Evolutionary conservation across 2,113 vertebrate species (phyloP), one percentile per base, ranked within the genome.

Genomic region (Takifugu bimaculatus): DNA sequence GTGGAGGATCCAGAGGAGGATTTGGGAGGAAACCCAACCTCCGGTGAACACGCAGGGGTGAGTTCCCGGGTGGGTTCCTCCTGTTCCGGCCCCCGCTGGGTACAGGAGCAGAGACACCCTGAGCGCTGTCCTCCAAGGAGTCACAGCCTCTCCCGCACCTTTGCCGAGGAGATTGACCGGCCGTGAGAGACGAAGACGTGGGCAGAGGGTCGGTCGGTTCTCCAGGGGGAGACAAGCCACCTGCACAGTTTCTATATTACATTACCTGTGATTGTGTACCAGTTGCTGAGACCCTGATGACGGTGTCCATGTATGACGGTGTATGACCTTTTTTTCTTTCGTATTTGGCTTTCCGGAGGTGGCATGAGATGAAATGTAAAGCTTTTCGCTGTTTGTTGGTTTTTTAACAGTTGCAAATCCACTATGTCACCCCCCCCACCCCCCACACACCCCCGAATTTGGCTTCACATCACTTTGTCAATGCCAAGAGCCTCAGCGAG

Each of bases 221-320:
- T 77, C 73, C 63, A 65, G 55, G 65, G 73, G 77, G 70, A 70
- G 65, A 72, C 50, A 72, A 77, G 60, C 68, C 75, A 81, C 72
- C 75, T 59, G 74, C 83, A 86, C 85, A 86, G 87, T 88, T 90
- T 90, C 82, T 91, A 91, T 87, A 89, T 83, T 83, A 87, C 83
- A 87, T 87, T 90, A 75, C 79, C 83, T 83, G 87, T 89, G 88
- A 90, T 88, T 88, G 85, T 89, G 88, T 90, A 87, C 80, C 85
- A 88, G 78, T 90, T 89, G 83, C 85, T 83, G 87, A 91, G 84
- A 78, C 85, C 82, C 84, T 81, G 79, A 88, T 76, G 87, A 81
- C 76, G 85, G 87, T 84, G 86, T 86, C 87, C 80, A 83, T 85
- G 79, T 89, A 85, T 90, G 86, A 84, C 85, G 75, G 81, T 84